Evolutionary conservation across 2,888 invertebrate species (phyloP).

Genomic region (Holacanthella duospinosa): DNA sequence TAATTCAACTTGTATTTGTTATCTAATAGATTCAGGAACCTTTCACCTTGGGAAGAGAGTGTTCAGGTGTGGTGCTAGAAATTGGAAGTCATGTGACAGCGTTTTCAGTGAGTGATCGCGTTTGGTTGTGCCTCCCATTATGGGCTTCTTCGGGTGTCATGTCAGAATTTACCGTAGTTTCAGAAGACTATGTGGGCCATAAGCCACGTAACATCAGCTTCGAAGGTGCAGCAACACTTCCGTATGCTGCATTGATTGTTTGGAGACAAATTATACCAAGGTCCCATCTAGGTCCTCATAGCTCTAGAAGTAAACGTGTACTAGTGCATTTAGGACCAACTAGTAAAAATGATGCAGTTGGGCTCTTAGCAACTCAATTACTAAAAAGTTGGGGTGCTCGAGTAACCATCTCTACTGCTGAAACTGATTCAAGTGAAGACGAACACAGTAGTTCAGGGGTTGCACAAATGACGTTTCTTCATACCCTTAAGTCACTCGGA

Average conservation of each 20-base stretch:
- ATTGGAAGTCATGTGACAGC: constrained; percentile 50
- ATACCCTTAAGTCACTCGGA: constrained; percentile 34
- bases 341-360: constrained; percentile 37
- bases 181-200: constrained; percentile 41
- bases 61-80: constrained; percentile 52
- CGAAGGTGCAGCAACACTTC: constrained; percentile 52
- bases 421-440: constrained; percentile 18
- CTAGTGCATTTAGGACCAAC: constrained; percentile 34
- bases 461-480: constrained; percentile 35
- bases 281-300: constrained; percentile 24
- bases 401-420: constrained; percentile 34
- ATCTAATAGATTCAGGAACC: constrained; percentile 40
- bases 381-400: constrained; percentile 34
- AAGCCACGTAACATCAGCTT: constrained; percentile 51
- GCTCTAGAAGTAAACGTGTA: constrained; percentile 31
- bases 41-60: constrained; percentile 53
- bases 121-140: constrained; percentile 50
- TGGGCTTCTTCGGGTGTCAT: constrained; percentile 43
- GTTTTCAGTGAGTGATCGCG: constrained; percentile 54
- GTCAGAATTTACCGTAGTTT: constrained; percentile 34
- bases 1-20: neutral
- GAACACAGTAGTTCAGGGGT: constrained; percentile 27
- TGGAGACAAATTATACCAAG: constrained; percentile 39
- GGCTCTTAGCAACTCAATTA: constrained; percentile 32
- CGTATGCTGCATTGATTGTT: constrained; percentile 51